Conservation (phyloP, 1,140 invertebrate species). For the Armadillidium nasatum region DNA sequence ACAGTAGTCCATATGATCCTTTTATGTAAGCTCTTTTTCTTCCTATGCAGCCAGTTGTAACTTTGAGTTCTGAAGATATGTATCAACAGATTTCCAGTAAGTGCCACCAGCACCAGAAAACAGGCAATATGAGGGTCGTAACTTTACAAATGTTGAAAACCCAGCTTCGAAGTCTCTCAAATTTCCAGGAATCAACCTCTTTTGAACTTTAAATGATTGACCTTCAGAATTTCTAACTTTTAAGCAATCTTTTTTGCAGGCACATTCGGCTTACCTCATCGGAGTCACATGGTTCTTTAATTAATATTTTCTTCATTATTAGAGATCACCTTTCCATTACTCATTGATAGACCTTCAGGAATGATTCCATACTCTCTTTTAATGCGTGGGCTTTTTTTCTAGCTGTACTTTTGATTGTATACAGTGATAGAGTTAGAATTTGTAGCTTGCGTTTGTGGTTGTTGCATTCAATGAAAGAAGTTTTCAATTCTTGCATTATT, state of each 20-base stretch:
- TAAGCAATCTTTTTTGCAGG: neutral
- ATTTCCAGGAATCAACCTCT: neutral
- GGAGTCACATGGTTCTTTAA: neutral
- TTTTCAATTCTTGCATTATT: neutral
- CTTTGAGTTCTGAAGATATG: neutral
- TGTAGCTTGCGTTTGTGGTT: neutral
- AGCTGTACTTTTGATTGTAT: neutral
- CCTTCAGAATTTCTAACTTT: neutral
- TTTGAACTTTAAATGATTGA: neutral
- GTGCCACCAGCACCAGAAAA: neutral
- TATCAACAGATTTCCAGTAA: neutral
- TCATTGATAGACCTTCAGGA: neutral
- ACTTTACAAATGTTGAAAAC: conserved; percentile 16
- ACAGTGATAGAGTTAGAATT: neutral
- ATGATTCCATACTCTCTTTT: conserved; percentile 9
- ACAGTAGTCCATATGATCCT: conserved; percentile 10
- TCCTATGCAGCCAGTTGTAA: neutral
- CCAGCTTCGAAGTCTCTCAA: neutral
- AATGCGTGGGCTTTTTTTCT: neutral
- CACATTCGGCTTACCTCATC: neutral
- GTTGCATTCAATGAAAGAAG: neutral
- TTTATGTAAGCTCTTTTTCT: conserved; percentile 4
- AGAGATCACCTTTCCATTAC: conserved; percentile 13
- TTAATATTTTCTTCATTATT: neutral
- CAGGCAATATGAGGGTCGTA: neutral